Evolutionary conservation across 1,140 invertebrate genomes (phyloP).

Genomic region (Ditylenchus dipsaci): DNA sequence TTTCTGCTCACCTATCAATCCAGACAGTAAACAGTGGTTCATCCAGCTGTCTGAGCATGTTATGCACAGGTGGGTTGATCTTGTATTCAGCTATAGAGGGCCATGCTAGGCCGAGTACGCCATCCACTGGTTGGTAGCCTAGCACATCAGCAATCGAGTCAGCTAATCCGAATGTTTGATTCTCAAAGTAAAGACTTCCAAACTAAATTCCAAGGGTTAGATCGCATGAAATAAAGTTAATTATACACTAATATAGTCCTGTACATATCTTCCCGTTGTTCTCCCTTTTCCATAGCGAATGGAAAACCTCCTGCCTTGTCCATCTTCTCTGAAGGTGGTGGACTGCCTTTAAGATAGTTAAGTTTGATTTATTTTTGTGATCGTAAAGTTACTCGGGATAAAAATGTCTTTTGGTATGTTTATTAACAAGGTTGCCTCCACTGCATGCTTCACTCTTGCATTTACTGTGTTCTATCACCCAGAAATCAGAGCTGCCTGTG

Average conservation of each 20-base stretch:
- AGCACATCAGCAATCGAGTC: slow-evolving; percentile 25
- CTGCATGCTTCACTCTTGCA: slow-evolving; percentile 37
- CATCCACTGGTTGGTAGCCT: slow-evolving; percentile 24
- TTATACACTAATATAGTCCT: slow-evolving; percentile 10
- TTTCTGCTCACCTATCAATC: slow-evolving; percentile 14
- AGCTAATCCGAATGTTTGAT: slow-evolving; percentile 36
- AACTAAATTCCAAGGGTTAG: slow-evolving; percentile 22
- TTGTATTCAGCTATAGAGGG: slow-evolving; percentile 26
- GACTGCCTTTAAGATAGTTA: slow-evolving; percentile 33
- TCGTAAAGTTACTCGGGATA: slow-evolving; percentile 38
- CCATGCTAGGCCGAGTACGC: slow-evolving; percentile 38
- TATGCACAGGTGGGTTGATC: slow-evolving; percentile 21
- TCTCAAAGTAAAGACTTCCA: slow-evolving; percentile 33
- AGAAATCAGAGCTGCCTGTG: slow-evolving; percentile 42
- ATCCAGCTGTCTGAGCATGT: slow-evolving; percentile 14
- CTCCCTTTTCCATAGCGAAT: slow-evolving; percentile 29
- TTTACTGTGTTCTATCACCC: slow-evolving; percentile 39
- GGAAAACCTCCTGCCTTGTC: slow-evolving; percentile 40
- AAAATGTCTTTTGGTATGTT: slow-evolving; percentile 35
- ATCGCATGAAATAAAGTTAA: not conserved
- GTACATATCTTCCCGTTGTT: slow-evolving; percentile 28
- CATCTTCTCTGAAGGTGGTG: slow-evolving; percentile 28
- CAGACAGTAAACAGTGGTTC: slow-evolving; percentile 21
- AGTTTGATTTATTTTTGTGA: not conserved
- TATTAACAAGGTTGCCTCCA: slow-evolving; percentile 24